Evolutionary conservation across 2,113 vertebrate species (phyloP).

Genomic region (Colistium nudipinnis): DNA sequence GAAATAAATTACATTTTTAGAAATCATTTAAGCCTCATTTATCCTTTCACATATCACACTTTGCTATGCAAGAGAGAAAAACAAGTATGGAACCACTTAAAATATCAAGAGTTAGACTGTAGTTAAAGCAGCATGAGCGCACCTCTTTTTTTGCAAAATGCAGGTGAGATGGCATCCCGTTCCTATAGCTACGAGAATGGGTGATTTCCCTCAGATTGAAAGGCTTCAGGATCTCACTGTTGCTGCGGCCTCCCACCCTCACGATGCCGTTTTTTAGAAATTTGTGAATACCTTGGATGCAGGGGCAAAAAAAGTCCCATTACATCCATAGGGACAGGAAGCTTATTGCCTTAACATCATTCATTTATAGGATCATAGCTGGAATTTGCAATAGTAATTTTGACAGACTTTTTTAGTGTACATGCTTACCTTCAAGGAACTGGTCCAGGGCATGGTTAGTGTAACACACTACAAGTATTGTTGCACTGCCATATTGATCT

Average conservation of each 20-base stretch:
- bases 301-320: conserved; percentile 23
- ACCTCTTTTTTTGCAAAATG: conserved; percentile 79
- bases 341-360: neutral
- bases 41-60: neutral
- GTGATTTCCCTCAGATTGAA: conserved; percentile 88
- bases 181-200: conserved; percentile 58
- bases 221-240: conserved; percentile 85
- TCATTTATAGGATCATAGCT: neutral
- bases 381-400: too few species aligned
- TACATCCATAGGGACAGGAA: neutral
- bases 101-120: neutral
- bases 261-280: conserved; percentile 86
- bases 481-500: conserved; percentile 24
- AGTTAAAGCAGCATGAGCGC: conserved; percentile 24
- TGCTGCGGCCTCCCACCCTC: conserved; percentile 91
- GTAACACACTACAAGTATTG: conserved; percentile 94
- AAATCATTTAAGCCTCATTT: neutral
- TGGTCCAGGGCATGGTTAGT: conserved; percentile 98
- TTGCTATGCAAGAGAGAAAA: neutral
- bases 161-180: conserved; percentile 74
- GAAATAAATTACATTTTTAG: neutral
- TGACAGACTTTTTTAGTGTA: too few species aligned
- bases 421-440: conserved; percentile 95
- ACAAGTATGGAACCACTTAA: neutral
- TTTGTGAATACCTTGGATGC: conserved; percentile 82